A percentile compares a stretch with the other conserved stretches of the same genome.
These are phyloP conservation scores for Microtus pennsylvanicus DNA, from an alignment of 2,113 vertebrate genomes.

Conservation along the genomic window DNA sequence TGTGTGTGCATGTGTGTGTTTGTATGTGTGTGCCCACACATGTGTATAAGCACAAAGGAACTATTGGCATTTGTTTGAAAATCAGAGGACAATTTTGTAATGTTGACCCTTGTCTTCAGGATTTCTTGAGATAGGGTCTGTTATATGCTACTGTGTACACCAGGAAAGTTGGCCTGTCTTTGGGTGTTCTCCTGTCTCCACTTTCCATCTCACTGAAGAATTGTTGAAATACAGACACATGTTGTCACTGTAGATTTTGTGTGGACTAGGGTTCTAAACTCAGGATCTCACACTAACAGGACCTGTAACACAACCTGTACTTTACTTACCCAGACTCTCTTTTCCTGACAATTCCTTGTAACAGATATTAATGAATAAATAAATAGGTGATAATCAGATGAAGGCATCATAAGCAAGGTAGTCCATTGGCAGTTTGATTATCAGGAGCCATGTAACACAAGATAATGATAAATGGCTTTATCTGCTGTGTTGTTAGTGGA, in stretches of 20 bases:
- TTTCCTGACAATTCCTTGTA: neutral
- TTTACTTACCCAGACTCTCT: neutral
- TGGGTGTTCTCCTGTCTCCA: neutral
- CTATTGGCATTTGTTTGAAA: neutral
- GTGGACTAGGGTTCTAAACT: neutral
- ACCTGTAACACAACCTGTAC: neutral
- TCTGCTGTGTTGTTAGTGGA: neutral
- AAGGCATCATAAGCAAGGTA: neutral
- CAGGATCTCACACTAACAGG: neutral
- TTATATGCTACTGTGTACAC: neutral
- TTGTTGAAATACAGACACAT: no score
- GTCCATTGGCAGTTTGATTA: neutral
- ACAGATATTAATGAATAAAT: neutral
- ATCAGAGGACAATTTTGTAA: neutral
- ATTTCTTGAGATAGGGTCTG: neutral
- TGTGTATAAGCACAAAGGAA: neutral
- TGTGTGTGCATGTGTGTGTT: neutral
- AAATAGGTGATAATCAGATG: neutral
- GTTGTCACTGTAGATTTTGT: neutral
- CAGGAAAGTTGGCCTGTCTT: neutral
- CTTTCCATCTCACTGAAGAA: neutral
- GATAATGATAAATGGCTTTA: neutral
- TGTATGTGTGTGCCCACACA: neutral
- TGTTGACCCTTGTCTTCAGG: neutral
- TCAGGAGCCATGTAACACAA: neutral